Evolutionary conservation across 2,113 vertebrate genomes (phyloP), one percentile per base, ranked within the genome.

Genomic region (Cisticola juncidis): DNA sequence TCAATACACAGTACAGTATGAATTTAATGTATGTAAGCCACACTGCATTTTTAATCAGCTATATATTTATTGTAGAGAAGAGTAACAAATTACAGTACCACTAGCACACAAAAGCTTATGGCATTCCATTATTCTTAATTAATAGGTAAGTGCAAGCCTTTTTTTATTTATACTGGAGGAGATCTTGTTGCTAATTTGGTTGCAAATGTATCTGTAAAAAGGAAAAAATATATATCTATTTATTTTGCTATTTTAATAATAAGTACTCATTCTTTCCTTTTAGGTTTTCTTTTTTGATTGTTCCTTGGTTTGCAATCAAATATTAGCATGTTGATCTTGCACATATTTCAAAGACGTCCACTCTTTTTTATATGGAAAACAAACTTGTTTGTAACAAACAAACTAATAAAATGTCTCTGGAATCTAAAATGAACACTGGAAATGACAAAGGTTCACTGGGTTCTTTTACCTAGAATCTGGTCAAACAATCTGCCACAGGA

Each of bases 41-140:
- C 40, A n/a, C 61, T 86, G 95, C 78, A 95, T 97, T 97, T 97
- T 97, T 95, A 96, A 97, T 98, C 94, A 97, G 84, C 92, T 93
- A 61, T 86, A 90, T 96, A 97, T 97, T 96, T 97, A 94, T 97
- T 96, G 89, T 44, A 47, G 88, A 78, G 95, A 97, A 96, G 88
- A 95, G 83, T 96, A 97, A 98, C 95, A 97, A 97, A 98, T 98
- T 97, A 95, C 79, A 90, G 94, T 87, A 94, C 82, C 92, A 86
- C 72, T 68, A 96, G 95, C 84, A 97, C 94, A 95, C 94, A 96
- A 95, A 97, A 96, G 95, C 97, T 97, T 97, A 98, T 97, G 98
- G 97, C 94, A 96, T 96, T 96, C 96, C 89, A 97, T 98, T 98
- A 97, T 96, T 97, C 97, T 97, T 98, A 98, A 98, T 98, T 98